Evolutionary conservation across 2,113 vertebrate genomes (phyloP).

Genomic region (Antigone vipio): DNA sequence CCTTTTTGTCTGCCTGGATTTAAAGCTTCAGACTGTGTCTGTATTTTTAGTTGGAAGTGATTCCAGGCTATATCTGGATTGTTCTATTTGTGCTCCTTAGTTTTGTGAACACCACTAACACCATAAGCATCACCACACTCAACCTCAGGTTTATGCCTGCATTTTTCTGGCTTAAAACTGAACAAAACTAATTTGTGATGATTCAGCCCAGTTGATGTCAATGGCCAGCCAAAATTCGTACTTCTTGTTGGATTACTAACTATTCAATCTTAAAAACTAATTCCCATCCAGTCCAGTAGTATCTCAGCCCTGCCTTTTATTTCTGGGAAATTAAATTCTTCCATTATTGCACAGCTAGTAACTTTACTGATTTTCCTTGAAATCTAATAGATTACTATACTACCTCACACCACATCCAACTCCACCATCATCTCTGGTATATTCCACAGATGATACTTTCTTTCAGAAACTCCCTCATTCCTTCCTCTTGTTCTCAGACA

Average conservation of each 20-base stretch:
- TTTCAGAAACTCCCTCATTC: not conserved
- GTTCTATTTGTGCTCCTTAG: not conserved
- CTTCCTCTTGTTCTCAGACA: not conserved
- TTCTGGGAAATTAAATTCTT: not conserved
- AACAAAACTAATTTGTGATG: not conserved
- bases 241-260: not conserved
- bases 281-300: not conserved
- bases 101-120: not conserved
- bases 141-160: not conserved
- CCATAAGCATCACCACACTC: not conserved
- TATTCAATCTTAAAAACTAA: not conserved
- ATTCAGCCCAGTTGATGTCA: not conserved
- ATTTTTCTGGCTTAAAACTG: not conserved
- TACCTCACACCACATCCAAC: not conserved
- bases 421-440: not conserved
- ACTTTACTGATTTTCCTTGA: not conserved
- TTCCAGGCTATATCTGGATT: not conserved
- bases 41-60: not conserved
- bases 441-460: not conserved
- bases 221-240: not conserved
- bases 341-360: not conserved
- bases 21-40: not conserved
- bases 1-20: not conserved
- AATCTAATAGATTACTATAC: not conserved
- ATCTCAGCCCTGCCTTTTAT: not conserved